Conservation (phyloP, 2,888 invertebrate genomes). For the Pteria penguin region DNA sequence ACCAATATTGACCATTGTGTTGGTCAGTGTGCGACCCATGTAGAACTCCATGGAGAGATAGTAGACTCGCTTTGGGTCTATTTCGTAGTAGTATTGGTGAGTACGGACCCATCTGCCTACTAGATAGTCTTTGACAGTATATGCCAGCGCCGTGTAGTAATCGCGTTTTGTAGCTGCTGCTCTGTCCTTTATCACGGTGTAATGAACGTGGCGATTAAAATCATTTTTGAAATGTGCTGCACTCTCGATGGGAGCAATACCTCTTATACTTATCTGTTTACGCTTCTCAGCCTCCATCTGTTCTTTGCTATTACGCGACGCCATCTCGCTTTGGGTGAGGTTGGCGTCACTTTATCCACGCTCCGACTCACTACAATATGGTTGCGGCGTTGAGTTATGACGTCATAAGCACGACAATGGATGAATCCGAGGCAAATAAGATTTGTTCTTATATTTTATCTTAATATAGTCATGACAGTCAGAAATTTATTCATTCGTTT, state of each 20-base stretch:
- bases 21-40: conserved; percentile 79
- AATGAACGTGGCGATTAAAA: conserved; percentile 56
- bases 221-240: conserved; percentile 45
- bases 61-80: conserved; percentile 48
- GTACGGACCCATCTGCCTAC: conserved; percentile 53
- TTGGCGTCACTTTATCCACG: neutral
- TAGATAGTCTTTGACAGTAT: conserved; percentile 49
- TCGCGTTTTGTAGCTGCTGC: conserved; percentile 45
- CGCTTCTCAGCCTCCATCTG: conserved; percentile 2
- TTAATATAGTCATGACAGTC: too few species aligned
- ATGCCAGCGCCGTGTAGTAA: conserved; percentile 49
- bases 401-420: neutral
- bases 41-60: conserved; percentile 55
- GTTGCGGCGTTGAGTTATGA: neutral
- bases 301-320: neutral
- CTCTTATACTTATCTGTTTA: conserved; percentile 51
- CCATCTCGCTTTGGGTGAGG: too few species aligned
- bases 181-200: conserved; percentile 53
- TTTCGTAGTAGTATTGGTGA: conserved; percentile 50
- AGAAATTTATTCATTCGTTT: too few species aligned
- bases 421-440: too few species aligned
- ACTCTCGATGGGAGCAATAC: conserved; percentile 44
- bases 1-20: conserved; percentile 99
- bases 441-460: too few species aligned
- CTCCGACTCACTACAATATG: neutral